phyloP scores from a whole-genome alignment of 1,140 invertebrate species.

The Monochamus saltuarius region DNA sequence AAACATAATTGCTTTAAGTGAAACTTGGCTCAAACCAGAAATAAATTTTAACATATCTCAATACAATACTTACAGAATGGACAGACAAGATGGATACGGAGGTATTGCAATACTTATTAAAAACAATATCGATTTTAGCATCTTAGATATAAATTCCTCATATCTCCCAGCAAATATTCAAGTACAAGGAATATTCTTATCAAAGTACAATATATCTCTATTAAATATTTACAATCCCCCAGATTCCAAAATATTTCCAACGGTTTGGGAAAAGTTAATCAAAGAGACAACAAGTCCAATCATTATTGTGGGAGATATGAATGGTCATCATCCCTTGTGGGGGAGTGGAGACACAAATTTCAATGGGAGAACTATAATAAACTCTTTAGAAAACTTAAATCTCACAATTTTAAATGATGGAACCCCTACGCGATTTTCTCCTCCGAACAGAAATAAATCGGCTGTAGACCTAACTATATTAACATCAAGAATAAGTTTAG shows the following conservation, averaged over 20 bases:
- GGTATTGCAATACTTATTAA: constrained; percentile 7
- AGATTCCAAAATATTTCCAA: background rate
- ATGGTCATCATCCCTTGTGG: constrained; percentile 4
- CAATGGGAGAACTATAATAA: background rate
- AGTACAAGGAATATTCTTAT: background rate
- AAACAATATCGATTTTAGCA: background rate
- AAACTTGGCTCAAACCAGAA: constrained; percentile 13
- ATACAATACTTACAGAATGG: background rate
- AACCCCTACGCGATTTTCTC: background rate
- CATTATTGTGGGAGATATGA: constrained; percentile 6
- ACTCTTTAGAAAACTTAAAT: background rate
- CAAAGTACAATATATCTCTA: background rate
- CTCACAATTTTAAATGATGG: background rate
- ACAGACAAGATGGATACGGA: constrained; percentile 14
- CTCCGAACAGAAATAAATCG: background rate
- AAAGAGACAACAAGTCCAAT: background rate
- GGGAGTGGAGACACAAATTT: background rate
- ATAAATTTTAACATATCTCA: constrained; percentile 7
- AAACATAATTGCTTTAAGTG: constrained; percentile 9
- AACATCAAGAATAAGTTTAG: background rate
- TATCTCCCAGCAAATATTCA: background rate
- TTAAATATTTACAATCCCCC: constrained; percentile 1
- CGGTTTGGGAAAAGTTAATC: background rate
- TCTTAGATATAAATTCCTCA: background rate
- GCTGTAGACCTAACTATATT: background rate